Base-by-base conservation (phyloP, 1,140 invertebrate species). In the Trichonephila inaurata region DNA sequence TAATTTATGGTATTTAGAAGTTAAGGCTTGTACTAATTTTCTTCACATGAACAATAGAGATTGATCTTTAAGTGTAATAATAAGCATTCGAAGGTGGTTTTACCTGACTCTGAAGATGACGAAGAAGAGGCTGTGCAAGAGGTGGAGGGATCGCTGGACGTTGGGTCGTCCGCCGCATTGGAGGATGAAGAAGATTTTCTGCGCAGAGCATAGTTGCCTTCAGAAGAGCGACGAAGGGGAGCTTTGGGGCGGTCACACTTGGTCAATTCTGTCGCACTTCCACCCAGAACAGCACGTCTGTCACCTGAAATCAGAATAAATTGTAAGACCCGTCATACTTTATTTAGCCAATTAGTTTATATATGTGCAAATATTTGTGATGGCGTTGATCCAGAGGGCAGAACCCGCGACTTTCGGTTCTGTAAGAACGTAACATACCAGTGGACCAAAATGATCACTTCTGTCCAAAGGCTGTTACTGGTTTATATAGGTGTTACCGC, bases 191-290 rank as follows among this genome's bases (percentile, higher is more conserved):
- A 93, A 6, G 91, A 92, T 5, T 51, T 58, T 33, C 64, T 93
- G 7, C 92, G n/a, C 10, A 89, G 8, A 28, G 92, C 69, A 21
- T 89, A 89, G 21, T 58, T 82, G 33, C 92, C 92, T 21, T 93
- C 92, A 6, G 92, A 93, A 51, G 85, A 93, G 8, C 92, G 64
- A 82, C 92, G 92, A 21, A 82, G 58, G 24, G 85, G 69, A 1
- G 92, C 92, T 44, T 40, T 88, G 18, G 92, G 92, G 0, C 92
- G 85, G 1, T 93, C 86, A 19, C 83, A 87, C 19, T 88, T 66
- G 14, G 92, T 64, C 58, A 93, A 19, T 28, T 93, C 92, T 7
- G 92, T 93, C 8, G 92, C 92, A 81, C 92, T 93, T 16, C 92
- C 92, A 14, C 92, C 92, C 72, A 92, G 24, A n/a, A 21, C 91